Evolutionary conservation across 1,140 invertebrate genomes (phyloP), one percentile per base, ranked within the genome.

Genomic region (Teleopsis dalmanni): DNA sequence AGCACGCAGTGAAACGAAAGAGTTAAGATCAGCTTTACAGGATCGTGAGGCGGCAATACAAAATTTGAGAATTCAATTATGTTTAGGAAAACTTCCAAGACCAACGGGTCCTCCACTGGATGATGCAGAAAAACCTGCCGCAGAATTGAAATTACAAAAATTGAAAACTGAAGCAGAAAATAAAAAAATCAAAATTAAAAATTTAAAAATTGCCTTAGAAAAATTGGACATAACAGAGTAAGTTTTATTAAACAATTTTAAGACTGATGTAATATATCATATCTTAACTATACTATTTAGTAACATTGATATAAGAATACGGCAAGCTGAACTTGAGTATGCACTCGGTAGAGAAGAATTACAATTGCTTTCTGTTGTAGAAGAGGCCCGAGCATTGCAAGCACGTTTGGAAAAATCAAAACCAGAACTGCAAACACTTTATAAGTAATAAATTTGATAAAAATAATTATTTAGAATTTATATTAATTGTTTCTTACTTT

Each of bases 321-420:
- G 89, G 55, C 88, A 91, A 61, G 90, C 90, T 1, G 90, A 93
- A 70, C 68, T 92, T 51, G 88, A 92, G 60, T 93, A 91, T 67
- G 83, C 89, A 64, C 71, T 91, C 27, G 89, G 89, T 0, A 76
- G 88, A 16, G 90, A 93, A 65, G 90, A 93, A 71, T 72, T 92
- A 38, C 88, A 91, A 69, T 73, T 91, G 58, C 73, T 91, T 47
- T 88, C 87, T 19, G 72, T 92, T 49, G 76, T 86, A 49, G 88
- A 91, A 72, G 88, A 93, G 66, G 83, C 81, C 36, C 75, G 87
- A 45, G 81, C 85, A n/a, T 72, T 92, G 18, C 83, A 88, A 59
- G 73, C 83, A 7, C 81, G 85, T 43, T 72, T 91, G 22, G 87
- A 91, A 23, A 73, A 81, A 37, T 69, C 65, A n/a, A 66, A 65